phyloP scores from a whole-genome alignment of 2,888 invertebrate species.

The Empis livida region DNA sequence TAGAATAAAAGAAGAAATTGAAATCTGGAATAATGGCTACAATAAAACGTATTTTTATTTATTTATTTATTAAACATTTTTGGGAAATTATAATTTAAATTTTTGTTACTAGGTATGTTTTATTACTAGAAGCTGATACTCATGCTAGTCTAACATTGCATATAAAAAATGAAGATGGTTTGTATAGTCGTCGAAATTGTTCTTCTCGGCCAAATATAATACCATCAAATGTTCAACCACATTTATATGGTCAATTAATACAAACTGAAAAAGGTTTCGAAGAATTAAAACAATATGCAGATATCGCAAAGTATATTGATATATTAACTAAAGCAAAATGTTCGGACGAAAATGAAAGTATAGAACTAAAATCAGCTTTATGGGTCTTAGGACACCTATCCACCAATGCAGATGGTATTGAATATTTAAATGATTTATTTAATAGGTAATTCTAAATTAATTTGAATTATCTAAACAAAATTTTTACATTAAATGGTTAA shows the following conservation, averaged over 20 bases:
- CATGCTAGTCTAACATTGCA: constrained; percentile 78
- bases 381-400: constrained; percentile 84
- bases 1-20: constrained; percentile 57
- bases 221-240: constrained; percentile 44
- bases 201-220: constrained; percentile 43
- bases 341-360: constrained; percentile 52
- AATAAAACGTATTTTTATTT: constrained; percentile 46
- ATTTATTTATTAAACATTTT: constrained; percentile 2
- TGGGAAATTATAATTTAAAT: constrained; percentile 2
- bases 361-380: constrained; percentile 72
- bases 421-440: constrained; percentile 45
- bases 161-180: constrained; percentile 64
- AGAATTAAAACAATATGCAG: constrained; percentile 27
- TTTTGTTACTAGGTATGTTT: constrained; percentile 54
- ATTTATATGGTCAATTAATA: constrained; percentile 73
- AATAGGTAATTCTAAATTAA: constrained; percentile 20
- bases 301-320: constrained; percentile 26
- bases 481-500: not conserved
- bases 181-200: constrained; percentile 54
- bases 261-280: constrained; percentile 45
- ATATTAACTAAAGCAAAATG: constrained; percentile 39
- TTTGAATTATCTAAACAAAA: no score
- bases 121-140: constrained; percentile 76
- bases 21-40: constrained; percentile 63
- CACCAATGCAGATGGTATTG: constrained; percentile 61